phyloP scores from a whole-genome alignment of 2,113 vertebrate genomes.

The Turdus rufiventris region DNA sequence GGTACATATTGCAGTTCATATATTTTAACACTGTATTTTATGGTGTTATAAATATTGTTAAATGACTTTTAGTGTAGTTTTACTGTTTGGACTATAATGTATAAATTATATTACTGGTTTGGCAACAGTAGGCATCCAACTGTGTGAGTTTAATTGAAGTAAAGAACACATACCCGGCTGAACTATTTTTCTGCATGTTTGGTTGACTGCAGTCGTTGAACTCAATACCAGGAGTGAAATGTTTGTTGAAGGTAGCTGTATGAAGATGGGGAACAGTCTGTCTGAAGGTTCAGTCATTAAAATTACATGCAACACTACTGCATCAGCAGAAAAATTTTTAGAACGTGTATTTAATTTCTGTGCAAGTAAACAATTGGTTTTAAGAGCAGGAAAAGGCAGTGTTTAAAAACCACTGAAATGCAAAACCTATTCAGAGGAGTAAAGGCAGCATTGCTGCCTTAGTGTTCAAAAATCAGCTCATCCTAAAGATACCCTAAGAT shows the following conservation, averaged over 20 bases:
- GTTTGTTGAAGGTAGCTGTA: constrained; percentile 36
- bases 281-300: constrained; percentile 36
- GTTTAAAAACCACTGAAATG: background rate
- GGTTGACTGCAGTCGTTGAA: constrained; percentile 57
- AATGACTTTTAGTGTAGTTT: constrained; percentile 85
- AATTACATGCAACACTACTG: constrained; percentile 15
- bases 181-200: constrained; percentile 72
- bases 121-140: constrained; percentile 79
- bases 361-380: background rate
- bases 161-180: constrained; percentile 73
- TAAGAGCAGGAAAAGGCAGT: background rate
- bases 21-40: constrained; percentile 85
- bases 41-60: constrained; percentile 85
- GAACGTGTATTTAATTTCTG: constrained; percentile 1
- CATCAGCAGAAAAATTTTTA: constrained; percentile 38
- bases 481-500: background rate
- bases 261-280: constrained; percentile 37
- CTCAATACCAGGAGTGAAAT: constrained; percentile 41
- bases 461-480: background rate
- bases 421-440: background rate
- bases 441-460: background rate
- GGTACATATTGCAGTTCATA: constrained; percentile 84
- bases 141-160: constrained; percentile 85
- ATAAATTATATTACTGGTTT: constrained; percentile 84
- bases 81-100: constrained; percentile 82